These are phyloP conservation scores for Melieria crassipennis DNA, from an alignment of 2,888 invertebrate species.

Conservation along the genomic window DNA sequence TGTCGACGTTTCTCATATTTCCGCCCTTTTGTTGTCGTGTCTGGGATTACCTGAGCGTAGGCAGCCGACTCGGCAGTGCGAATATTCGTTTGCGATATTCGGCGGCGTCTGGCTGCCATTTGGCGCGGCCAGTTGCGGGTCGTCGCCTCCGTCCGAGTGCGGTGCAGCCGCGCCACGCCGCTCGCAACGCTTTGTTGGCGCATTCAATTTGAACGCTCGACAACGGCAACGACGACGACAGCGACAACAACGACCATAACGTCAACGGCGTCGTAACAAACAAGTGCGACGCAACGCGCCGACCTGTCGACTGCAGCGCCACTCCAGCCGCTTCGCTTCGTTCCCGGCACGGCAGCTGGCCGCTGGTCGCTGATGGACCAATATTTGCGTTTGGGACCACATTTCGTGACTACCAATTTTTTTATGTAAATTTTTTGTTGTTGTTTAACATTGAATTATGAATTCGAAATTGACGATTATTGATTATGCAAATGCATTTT, in stretches of 20 bases:
- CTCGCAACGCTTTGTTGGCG: conserved; percentile 32
- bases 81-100: no score
- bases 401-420: conserved; percentile 43
- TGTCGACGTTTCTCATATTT: neutral
- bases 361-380: neutral
- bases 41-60: neutral
- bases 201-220: conserved; percentile 32
- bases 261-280: no score
- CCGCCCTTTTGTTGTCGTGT: neutral
- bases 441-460: conserved; percentile 38
- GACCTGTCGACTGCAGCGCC: no score
- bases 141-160: conserved; percentile 17
- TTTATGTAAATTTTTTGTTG: conserved; percentile 38
- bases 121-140: conserved; percentile 20
- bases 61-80: no score
- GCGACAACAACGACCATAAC: no score
- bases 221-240: neutral
- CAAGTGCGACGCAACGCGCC: neutral
- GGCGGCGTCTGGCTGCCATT: neutral
- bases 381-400: conserved; percentile 21
- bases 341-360: no score
- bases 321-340: no score
- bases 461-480: conserved; percentile 52
- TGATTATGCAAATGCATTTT: conserved; percentile 63
- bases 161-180: conserved; percentile 8